Evolutionary conservation across 2,113 vertebrate genomes (phyloP).

Genomic region (Channa maculata): DNA sequence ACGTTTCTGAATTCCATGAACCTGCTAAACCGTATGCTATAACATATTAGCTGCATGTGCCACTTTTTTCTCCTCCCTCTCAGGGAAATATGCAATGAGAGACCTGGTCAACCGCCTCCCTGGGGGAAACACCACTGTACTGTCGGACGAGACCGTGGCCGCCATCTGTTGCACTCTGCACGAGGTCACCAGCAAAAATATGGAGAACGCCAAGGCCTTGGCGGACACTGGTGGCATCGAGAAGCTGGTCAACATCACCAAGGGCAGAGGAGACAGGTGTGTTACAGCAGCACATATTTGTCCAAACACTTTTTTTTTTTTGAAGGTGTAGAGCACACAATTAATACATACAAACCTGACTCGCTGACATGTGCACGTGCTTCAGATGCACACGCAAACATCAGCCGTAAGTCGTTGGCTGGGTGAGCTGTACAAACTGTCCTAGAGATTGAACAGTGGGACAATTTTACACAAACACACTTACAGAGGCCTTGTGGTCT

Average conservation of each 20-base stretch:
- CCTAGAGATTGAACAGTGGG: conserved; percentile 3
- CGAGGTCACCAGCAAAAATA: conserved; percentile 98
- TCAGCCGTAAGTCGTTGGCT: background rate
- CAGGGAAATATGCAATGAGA: conserved; percentile 98
- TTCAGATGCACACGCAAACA: background rate
- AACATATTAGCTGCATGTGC: conserved; percentile 20
- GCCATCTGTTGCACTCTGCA: conserved; percentile 97
- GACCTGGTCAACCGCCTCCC: conserved; percentile 97
- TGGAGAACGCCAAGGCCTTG: conserved; percentile 99
- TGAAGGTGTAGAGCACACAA: background rate
- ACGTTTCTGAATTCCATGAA: conserved; percentile 3
- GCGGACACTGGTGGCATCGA: conserved; percentile 96
- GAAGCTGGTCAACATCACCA: conserved; percentile 98
- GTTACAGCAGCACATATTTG: conserved; percentile 25
- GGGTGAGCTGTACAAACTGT: conserved; percentile 4
- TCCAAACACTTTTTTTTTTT: conserved; percentile 4
- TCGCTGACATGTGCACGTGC: background rate
- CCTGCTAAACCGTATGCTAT: conserved; percentile 7
- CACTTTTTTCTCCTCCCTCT: conserved; percentile 11
- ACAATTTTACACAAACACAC: conserved; percentile 18
- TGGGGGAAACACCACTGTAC: conserved; percentile 87
- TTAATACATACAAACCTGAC: background rate
- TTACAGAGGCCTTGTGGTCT: background rate
- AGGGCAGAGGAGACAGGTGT: conserved; percentile 94
- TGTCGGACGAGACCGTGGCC: conserved; percentile 94